Base-by-base conservation (phyloP, 2,113 vertebrate genomes). In the Polypterus bichir region DNA sequence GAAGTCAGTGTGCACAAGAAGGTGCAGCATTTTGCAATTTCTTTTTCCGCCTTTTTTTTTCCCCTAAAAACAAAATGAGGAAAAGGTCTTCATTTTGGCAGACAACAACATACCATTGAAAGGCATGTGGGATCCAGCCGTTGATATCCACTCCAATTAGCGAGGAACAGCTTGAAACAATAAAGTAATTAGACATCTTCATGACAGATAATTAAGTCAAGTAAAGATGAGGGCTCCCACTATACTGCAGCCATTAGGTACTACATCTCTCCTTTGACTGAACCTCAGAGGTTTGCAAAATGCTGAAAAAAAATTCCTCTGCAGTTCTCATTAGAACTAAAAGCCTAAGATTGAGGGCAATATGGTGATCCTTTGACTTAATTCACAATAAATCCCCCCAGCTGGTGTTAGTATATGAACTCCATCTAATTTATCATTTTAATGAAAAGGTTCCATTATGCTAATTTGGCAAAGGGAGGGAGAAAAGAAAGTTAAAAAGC, bases 381-480 rank as follows among this genome's bases (percentile, higher is more conserved):
- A 65, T 71, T 64, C 68, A 75, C 78, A 72, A 84, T 87, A 86
- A 88, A 86, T 88, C 66, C 77, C 83, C 72, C 66, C 65, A 73
- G 72, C 64, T 79, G 71, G 56, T 78, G 82, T 83, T 82, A 83
- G 82, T 86, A 84, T 74, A 78, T 67, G 74, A 78, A 81, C 84
- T 74, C 73, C 69, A 68, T 68, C 80, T 82, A 73, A 88, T 88
- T 83, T 74, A 88, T 87, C 86, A 85, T 80, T 82, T 81, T 77
- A 80, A 70, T 80, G 80, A 83, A 83, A 83, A 82, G 81, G 77
- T 80, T 83, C 82, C 82, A 88, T 89, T 87, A 87, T 84, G 86
- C 80, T 88, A 88, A 89, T 85, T 74, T 73, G 73, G 78, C 72
- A 74, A 71, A 79, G 67, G 70, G 53, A 27, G 27, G 27, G 27